These are phyloP conservation scores for Arrhopalites spinosus DNA, from an alignment of 2,888 invertebrate species.

Conservation along the genomic window DNA sequence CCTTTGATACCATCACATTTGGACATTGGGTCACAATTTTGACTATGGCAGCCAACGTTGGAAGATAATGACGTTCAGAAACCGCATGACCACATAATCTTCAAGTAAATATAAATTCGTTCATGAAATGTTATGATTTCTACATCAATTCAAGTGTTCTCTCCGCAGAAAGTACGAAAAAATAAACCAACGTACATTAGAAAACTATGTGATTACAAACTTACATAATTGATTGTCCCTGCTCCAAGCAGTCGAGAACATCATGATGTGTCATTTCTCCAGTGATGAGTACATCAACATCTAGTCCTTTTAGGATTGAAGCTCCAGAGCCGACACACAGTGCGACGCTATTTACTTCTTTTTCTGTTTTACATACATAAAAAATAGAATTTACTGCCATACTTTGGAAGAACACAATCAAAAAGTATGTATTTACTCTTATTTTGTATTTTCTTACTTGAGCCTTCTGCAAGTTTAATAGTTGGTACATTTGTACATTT, in stretches of 20 bases:
- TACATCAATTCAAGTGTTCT: no score
- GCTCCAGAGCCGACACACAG: constrained; percentile 90
- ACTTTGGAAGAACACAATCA: neutral
- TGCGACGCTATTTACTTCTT: constrained; percentile 69
- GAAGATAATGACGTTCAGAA: constrained; percentile 86
- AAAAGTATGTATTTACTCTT: neutral
- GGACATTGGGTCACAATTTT: constrained; percentile 62
- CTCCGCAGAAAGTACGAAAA: no score
- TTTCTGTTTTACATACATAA: constrained; percentile 60
- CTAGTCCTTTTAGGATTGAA: constrained; percentile 72
- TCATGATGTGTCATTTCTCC: constrained; percentile 96
- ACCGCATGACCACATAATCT: constrained; percentile 86
- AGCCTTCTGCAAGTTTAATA: constrained; percentile 76
- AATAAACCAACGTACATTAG: no score
- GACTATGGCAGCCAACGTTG: constrained; percentile 63
- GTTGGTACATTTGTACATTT: constrained; percentile 70
- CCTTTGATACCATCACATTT: constrained; percentile 70
- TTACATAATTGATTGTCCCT: constrained; percentile 74
- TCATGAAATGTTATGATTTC: no score
- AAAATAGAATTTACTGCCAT: no score
- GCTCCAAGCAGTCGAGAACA: constrained; percentile 81
- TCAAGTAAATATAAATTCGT: no score
- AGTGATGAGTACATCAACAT: constrained; percentile 82
- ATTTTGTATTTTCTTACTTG: constrained; percentile 59
- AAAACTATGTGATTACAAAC: no score